phyloP scores from a whole-genome alignment of 2,888 invertebrate species.

The Ochlodes sylvanus region DNA sequence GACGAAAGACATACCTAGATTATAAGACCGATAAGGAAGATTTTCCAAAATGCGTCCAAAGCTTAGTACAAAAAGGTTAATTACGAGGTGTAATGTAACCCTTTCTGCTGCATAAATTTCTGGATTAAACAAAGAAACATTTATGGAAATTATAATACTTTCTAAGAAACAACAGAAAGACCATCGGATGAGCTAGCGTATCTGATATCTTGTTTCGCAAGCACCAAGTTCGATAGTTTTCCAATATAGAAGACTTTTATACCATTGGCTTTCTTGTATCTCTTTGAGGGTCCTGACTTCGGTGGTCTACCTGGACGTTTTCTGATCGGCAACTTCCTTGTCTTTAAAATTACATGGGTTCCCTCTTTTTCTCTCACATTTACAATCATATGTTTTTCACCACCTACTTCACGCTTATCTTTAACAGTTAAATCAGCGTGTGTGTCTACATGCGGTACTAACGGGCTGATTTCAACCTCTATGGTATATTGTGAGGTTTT shows the following conservation, averaged over 20 bases:
- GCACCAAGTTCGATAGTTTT: conserved; percentile 35
- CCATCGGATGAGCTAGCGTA: background rate
- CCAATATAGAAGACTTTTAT: conserved; percentile 16
- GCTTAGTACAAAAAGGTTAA: too few species aligned
- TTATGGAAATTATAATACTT: background rate
- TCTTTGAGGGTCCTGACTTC: conserved; percentile 36
- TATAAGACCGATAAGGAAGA: too few species aligned
- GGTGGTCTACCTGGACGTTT: conserved; percentile 33
- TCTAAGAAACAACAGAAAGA: background rate
- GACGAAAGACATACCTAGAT: too few species aligned
- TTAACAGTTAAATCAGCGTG: conserved; percentile 15
- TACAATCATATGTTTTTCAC: background rate
- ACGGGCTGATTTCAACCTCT: conserved; percentile 40
- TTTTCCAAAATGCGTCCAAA: too few species aligned
- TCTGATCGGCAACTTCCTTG: background rate
- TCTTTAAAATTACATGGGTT: conserved; percentile 1
- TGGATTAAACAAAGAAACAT: too few species aligned
- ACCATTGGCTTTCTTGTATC: conserved; percentile 7
- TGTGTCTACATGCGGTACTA: conserved; percentile 13
- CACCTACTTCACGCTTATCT: background rate
- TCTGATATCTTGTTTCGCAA: background rate
- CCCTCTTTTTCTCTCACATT: background rate
- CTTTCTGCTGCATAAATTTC: too few species aligned
- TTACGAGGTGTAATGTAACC: too few species aligned
- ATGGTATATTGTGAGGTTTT: conserved; percentile 43